phyloP scores from a whole-genome alignment of 1,140 invertebrate genomes.

The Heliconius hermathena region DNA sequence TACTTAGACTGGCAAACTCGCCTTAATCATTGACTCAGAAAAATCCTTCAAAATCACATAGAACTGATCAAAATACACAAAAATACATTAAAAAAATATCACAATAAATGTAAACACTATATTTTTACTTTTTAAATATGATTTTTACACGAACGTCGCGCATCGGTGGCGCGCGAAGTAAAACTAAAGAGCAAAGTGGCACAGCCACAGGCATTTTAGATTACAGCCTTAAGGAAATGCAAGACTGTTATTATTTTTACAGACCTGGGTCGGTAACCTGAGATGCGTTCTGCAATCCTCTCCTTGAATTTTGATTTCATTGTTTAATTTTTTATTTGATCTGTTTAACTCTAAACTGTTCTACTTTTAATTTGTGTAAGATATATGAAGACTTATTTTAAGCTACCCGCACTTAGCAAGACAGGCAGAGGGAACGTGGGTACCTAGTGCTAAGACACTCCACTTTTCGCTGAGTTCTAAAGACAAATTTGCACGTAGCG shows the following conservation, averaged over 20 bases:
- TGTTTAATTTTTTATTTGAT: not conserved
- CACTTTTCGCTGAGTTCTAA: too few species aligned
- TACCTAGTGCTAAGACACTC: too few species aligned
- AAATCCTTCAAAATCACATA: not conserved
- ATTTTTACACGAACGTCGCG: constrained; percentile 45
- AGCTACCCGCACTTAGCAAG: too few species aligned
- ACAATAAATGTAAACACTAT: not conserved
- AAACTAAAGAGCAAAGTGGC: constrained; percentile 42
- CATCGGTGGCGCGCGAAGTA: constrained; percentile 56
- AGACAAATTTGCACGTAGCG: too few species aligned
- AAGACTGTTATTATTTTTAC: constrained; percentile 39
- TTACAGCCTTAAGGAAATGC: constrained; percentile 41
- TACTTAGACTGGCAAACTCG: not conserved
- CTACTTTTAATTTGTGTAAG: not conserved
- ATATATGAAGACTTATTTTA: not conserved
- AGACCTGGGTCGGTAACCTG: constrained; percentile 41
- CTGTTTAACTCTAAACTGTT: not conserved
- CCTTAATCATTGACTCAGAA: not conserved
- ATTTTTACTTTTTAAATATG: not conserved
- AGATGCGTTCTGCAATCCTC: constrained; percentile 22
- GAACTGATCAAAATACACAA: not conserved
- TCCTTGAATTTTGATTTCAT: constrained; percentile 6
- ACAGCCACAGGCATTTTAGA: constrained; percentile 3
- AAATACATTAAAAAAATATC: not conserved
- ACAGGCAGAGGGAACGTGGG: too few species aligned